phyloP scores from a whole-genome alignment of 2,888 invertebrate genomes.

The Drosophila rellima region DNA sequence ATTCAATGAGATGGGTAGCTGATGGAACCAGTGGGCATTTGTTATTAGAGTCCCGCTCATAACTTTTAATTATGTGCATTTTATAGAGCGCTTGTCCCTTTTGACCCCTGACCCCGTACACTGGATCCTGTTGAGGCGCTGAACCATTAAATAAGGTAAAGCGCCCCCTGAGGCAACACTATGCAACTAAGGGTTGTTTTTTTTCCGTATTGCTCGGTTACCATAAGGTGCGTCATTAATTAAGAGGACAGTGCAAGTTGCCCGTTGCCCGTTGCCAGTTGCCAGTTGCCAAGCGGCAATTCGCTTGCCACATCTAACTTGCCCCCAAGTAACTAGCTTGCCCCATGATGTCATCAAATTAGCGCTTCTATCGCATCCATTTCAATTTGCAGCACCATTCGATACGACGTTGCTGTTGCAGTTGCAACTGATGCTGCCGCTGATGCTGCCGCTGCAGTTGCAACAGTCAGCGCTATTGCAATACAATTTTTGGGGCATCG shows the following conservation, averaged over 20 bases:
- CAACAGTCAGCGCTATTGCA: constrained; percentile 31
- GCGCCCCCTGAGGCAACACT: not conserved
- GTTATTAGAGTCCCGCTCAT: constrained; percentile 41
- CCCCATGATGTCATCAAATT: constrained; percentile 52
- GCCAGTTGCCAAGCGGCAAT: not conserved
- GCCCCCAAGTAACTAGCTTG: constrained; percentile 16
- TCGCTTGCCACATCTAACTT: not conserved
- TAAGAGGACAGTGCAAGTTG: constrained; percentile 15
- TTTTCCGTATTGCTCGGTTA: not conserved
- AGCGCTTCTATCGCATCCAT: constrained; percentile 47
- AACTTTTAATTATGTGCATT: constrained; percentile 74
- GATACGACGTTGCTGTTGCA: constrained; percentile 20
- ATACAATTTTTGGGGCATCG: constrained; percentile 31
- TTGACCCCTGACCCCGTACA: not conserved
- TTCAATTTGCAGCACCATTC: constrained; percentile 51
- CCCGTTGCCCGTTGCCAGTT: constrained; percentile 1
- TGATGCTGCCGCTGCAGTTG: too few species aligned
- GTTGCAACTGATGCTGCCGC: constrained; percentile 18
- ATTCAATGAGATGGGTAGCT: constrained; percentile 2
- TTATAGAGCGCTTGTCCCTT: constrained; percentile 21
- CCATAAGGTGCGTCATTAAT: constrained; percentile 49
- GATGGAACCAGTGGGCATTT: constrained; percentile 11
- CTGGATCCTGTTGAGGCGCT: constrained; percentile 37
- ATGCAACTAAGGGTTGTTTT: constrained; percentile 36
- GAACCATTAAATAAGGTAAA: constrained; percentile 68